Base-by-base conservation (phyloP, 2,113 vertebrate genomes). In the Scalopus aquaticus region DNA sequence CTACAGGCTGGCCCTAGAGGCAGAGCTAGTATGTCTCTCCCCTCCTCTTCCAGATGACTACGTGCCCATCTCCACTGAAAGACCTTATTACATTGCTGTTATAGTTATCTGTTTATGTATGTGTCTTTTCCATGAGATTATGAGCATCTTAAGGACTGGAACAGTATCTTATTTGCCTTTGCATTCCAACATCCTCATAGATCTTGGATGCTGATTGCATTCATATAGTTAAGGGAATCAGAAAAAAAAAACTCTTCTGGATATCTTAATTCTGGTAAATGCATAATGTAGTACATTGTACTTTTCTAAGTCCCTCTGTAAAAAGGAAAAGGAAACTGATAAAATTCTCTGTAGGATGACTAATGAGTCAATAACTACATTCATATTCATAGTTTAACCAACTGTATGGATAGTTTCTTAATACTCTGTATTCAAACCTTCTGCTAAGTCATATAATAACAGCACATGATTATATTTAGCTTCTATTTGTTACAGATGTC, bases 41-140 rank as follows among this genome's bases (percentile, higher is more conserved):
- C 4, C 10, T 95, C 65, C 56, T 39, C 22, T 86, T 90, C 54
- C 37, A 44, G 58, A 74, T 28, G 32, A 15, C 44, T 58, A 30
- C 67, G 30, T 64, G 32, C 8, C 30, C 35, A 49, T 19, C 37
- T 70, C 35, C 19, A 44, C 44, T 73, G 39, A 77, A 78, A 83
- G 49, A 56, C 44, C 72, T 64, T 37, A 54, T 64, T 24, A 37
- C 13, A n/a, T 58, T 58, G n/a, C 62, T 65, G 19, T 74, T 89
- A 37, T 19, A 77, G 76, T 72, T 72, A 72, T 65, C 62, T 72
- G 12, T 81, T 81, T 81, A 90, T 83, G 82, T 90, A 87, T 90
- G 72, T 88, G 30, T 83, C 56, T 88, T 92, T 64, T 56, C 44
- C 54, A 24, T 83, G 51, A 76, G 8, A 54, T 72, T 30, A 35